Evolutionary conservation across 2,797 vertebrate species (phyloP).

Genomic region (Trachops cirrhosus): DNA sequence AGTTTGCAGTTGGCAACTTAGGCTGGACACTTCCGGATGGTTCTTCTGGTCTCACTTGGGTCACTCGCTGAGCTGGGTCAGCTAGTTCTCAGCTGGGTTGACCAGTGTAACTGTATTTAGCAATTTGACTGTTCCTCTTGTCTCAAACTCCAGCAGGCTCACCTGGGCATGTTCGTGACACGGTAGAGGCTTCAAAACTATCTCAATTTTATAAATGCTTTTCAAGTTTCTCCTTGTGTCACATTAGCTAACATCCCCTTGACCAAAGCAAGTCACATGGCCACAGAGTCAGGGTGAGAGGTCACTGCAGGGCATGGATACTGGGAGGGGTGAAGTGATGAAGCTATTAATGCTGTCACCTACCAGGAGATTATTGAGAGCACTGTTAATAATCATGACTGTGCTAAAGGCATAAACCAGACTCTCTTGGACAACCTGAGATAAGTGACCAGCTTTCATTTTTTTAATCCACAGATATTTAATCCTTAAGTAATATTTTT

Average conservation of each 20-base stretch:
- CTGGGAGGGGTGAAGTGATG: not conserved
- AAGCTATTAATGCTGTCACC: rapidly evolving
- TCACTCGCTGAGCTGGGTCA: not conserved
- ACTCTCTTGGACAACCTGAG: not conserved
- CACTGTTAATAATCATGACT: too few species aligned
- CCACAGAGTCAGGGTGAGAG: not conserved
- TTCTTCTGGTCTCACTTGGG: not conserved
- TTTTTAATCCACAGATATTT: not conserved
- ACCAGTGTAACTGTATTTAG: not conserved
- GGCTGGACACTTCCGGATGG: too few species aligned
- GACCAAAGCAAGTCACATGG: not conserved
- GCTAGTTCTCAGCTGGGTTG: not conserved
- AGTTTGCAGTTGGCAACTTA: not conserved
- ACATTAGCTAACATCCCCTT: not conserved
- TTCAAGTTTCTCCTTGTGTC: not conserved
- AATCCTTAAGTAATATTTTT: not conserved
- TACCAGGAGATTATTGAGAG: not conserved
- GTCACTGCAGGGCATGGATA: not conserved
- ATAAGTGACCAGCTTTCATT: not conserved
- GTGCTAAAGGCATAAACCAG: not conserved
- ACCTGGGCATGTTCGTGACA: rapidly evolving
- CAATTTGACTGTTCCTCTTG: not conserved
- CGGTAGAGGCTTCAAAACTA: not conserved
- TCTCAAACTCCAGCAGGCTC: not conserved
- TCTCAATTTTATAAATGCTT: not conserved